Conservation (phyloP, 92 coral and sea anemone genomes). For the Parazoanthus darwini region DNA sequence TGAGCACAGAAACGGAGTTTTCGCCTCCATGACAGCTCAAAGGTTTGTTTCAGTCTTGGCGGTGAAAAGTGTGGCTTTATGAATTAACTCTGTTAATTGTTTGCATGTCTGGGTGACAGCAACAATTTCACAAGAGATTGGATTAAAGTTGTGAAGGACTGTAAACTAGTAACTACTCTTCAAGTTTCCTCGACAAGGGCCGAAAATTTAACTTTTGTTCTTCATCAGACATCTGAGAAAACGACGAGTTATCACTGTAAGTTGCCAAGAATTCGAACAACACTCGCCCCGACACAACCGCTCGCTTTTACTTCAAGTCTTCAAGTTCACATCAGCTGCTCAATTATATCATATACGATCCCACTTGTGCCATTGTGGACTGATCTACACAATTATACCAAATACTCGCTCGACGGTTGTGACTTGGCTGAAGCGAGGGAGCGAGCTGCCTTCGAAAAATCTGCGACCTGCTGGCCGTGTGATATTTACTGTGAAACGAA, state of each 20-base stretch:
- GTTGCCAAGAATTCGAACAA: not conserved
- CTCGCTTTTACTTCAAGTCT: constrained; percentile 1
- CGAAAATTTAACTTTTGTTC: not conserved
- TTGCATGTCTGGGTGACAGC: constrained; percentile 29
- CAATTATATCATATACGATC: constrained; percentile 23
- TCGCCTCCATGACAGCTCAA: constrained; percentile 6
- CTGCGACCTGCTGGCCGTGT: not conserved
- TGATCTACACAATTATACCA: constrained; percentile 5
- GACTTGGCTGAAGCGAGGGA: too few species aligned
- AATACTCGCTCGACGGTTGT: constrained; percentile 22
- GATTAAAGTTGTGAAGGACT: constrained; percentile 20
- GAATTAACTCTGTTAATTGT: constrained; percentile 2
- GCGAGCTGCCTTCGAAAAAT: not conserved
- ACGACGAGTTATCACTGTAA: not conserved
- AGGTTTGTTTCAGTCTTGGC: not conserved
- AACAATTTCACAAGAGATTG: constrained; percentile 8
- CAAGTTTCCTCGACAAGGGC: not conserved
- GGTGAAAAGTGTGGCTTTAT: constrained; percentile 3
- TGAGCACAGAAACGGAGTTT: not conserved
- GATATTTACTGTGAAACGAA: constrained; percentile 9
- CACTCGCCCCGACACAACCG: not conserved
- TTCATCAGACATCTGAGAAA: not conserved
- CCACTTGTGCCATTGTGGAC: constrained; percentile 4
- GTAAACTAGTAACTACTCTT: not conserved
- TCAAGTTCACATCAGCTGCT: constrained; percentile 31